Conservation (phyloP, 2,888 invertebrate species). For the Tachina fera region DNA sequence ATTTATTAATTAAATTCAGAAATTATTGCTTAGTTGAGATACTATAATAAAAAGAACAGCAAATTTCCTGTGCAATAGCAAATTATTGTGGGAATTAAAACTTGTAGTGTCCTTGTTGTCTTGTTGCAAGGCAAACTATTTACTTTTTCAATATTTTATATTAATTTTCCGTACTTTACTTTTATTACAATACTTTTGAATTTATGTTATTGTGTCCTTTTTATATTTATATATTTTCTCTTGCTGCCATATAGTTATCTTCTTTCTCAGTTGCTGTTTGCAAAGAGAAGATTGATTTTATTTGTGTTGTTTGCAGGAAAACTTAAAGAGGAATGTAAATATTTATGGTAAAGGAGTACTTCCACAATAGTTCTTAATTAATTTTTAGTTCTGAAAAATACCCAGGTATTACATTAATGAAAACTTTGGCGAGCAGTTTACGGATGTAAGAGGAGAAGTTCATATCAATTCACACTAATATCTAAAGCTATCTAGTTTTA, state of each 20-base stretch:
- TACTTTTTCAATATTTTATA: constrained; percentile 60
- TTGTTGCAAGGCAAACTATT: constrained; percentile 43
- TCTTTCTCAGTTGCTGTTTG: not conserved
- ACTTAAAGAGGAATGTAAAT: not conserved
- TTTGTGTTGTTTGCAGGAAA: not conserved
- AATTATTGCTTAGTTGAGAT: constrained; percentile 24
- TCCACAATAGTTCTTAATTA: too few relatives aligned
- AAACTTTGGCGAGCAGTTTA: too few relatives aligned
- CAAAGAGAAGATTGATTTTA: constrained; percentile 4
- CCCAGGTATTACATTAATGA: too few relatives aligned
- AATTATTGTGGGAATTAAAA: constrained; percentile 13
- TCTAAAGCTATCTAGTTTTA: not conserved
- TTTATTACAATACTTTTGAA: constrained; percentile 57
- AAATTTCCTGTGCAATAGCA: constrained; percentile 15
- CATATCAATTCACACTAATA: not conserved
- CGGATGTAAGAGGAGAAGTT: too few relatives aligned
- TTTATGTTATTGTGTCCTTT: constrained; percentile 49
- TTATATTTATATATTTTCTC: constrained; percentile 16
- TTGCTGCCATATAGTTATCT: not conserved
- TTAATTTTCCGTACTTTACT: constrained; percentile 33
- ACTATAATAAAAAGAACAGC: constrained; percentile 15
- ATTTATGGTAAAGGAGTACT: not conserved
- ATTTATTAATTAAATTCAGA: constrained; percentile 53
- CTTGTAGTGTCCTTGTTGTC: constrained; percentile 10
- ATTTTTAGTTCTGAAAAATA: too few relatives aligned